Percentiles rank a stretch among this genome's conserved stretches.
These are phyloP conservation scores for Brachionus rotundiformis DNA, from an alignment of 1,140 invertebrate species.

Conservation along the genomic window DNA sequence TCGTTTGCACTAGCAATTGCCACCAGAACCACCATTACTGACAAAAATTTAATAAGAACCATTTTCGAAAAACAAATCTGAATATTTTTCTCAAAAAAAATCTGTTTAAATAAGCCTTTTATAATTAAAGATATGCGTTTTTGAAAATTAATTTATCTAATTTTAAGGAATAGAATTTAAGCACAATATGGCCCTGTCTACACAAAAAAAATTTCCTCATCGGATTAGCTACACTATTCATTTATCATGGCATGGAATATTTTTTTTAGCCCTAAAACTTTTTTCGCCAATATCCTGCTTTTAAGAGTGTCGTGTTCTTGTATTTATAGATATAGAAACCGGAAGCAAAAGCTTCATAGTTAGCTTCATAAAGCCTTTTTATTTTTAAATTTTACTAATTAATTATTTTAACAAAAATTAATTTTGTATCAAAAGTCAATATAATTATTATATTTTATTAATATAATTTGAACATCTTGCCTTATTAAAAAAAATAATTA, in stretches of 20 bases:
- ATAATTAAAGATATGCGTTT: too few relatives aligned
- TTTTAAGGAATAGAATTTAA: neutral
- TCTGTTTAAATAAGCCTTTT: neutral
- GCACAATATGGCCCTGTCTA: neutral
- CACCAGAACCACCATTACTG: neutral
- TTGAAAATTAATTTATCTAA: too few relatives aligned
- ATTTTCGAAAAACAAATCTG: neutral
- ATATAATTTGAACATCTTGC: too few relatives aligned
- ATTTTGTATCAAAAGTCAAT: neutral
- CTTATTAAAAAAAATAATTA: too few relatives aligned
- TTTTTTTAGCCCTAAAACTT: slow-evolving; percentile 3
- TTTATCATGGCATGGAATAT: neutral
- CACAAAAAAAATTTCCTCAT: neutral
- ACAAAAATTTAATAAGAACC: neutral
- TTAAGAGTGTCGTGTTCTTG: too few relatives aligned
- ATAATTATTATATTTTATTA: neutral
- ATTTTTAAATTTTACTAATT: neutral
- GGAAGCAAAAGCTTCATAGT: neutral
- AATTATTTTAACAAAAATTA: neutral
- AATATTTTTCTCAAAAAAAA: neutral
- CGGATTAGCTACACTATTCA: neutral
- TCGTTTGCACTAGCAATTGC: neutral
- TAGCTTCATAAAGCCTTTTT: neutral
- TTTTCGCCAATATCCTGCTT: neutral
- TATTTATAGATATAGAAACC: neutral